These are phyloP conservation scores for Zootoca vivipara DNA, from an alignment of 2,113 vertebrate species.

Conservation along the genomic window DNA sequence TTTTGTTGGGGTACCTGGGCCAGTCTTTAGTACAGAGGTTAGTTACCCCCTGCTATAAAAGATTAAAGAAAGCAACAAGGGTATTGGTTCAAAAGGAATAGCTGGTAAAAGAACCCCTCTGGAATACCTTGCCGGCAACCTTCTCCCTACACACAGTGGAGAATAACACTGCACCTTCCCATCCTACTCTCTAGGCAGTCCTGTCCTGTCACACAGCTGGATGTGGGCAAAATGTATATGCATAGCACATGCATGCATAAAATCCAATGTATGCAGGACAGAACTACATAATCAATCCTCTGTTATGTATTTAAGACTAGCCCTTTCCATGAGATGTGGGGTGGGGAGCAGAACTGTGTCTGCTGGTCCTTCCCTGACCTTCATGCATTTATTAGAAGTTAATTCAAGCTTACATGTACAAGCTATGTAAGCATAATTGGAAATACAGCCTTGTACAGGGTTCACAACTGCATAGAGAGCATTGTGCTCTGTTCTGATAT, in stretches of 20 bases:
- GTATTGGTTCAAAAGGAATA: not conserved
- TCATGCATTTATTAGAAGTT: not conserved
- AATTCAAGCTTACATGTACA: not conserved
- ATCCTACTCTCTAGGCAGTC: not conserved
- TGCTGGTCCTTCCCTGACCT: not conserved
- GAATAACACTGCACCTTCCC: not conserved
- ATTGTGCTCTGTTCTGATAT: not conserved
- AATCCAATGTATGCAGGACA: not conserved
- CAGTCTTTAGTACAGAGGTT: too few relatives aligned
- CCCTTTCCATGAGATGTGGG: not conserved
- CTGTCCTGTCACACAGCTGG: not conserved
- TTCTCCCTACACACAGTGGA: not conserved
- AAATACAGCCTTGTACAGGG: not conserved
- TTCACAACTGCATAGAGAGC: not conserved
- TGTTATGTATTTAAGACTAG: not conserved
- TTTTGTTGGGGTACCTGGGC: too few relatives aligned
- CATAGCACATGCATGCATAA: not conserved
- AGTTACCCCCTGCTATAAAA: not conserved
- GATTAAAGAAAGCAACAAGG: not conserved
- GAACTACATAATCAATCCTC: not conserved
- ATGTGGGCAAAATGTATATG: not conserved
- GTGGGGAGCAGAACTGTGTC: not conserved
- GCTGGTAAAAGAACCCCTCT: not conserved
- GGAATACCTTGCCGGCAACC: not conserved
- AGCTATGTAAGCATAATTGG: not conserved